Conservation (phyloP, 1,140 invertebrate species). For the Drosophila serrata region DNA sequence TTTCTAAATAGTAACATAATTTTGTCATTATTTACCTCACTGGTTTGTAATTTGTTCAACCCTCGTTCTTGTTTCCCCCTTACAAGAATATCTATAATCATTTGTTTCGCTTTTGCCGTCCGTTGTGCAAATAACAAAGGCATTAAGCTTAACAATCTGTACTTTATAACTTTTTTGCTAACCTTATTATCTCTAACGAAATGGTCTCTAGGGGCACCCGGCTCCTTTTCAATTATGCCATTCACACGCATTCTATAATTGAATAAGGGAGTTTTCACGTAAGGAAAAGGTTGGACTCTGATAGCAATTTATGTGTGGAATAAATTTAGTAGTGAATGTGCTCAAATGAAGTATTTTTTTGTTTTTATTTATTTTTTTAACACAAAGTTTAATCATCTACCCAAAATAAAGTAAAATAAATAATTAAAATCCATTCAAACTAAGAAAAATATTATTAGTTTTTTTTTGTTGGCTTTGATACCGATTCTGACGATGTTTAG, state of each 20-base stretch:
- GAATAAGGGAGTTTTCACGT: slow-evolving; percentile 59
- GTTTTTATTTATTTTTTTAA: neutral
- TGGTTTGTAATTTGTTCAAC: slow-evolving; percentile 80
- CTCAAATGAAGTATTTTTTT: slow-evolving; percentile 1
- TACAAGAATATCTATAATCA: slow-evolving; percentile 51
- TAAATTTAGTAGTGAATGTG: slow-evolving; percentile 32
- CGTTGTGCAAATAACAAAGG: slow-evolving; percentile 50
- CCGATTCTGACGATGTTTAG: no score
- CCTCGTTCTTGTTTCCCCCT: slow-evolving; percentile 41
- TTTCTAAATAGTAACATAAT: slow-evolving; percentile 81
- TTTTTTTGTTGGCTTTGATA: no score
- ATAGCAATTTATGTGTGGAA: slow-evolving; percentile 40
- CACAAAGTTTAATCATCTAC: no score
- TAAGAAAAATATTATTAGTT: no score
- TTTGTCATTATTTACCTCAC: slow-evolving; percentile 83
- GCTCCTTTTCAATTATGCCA: slow-evolving; percentile 77
- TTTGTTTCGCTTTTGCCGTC: slow-evolving; percentile 61
- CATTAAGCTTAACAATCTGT: slow-evolving; percentile 76
- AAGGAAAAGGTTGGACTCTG: slow-evolving; percentile 1
- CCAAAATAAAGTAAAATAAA: no score
- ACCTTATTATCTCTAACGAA: slow-evolving; percentile 82
- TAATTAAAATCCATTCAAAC: no score
- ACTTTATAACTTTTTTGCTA: slow-evolving; percentile 68
- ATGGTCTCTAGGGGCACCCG: slow-evolving; percentile 69
- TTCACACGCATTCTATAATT: slow-evolving; percentile 81